Evolutionary conservation across 2,797 vertebrate species (phyloP), one percentile per base, ranked within the genome.

Genomic region (Graptemys geographica): DNA sequence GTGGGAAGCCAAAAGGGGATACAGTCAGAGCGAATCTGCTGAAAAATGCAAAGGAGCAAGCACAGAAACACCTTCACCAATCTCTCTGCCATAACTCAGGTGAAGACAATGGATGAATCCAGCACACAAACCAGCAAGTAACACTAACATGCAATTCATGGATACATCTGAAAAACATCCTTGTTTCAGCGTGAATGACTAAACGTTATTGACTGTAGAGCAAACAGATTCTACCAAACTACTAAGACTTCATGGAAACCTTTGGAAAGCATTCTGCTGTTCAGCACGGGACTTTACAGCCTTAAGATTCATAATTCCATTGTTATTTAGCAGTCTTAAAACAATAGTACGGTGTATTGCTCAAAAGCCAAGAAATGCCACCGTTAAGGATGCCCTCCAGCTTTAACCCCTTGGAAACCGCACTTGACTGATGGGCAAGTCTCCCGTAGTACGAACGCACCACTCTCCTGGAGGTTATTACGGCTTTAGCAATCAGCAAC

Each of bases 1-100:
- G 83, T 21, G 90, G 89, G 85, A 94, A 81, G 16, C 90, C 62
- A 93, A 72, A 90, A 92, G 87, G 27, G 5, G 15, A 87, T 19
- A 83, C 83, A 95, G 78, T 96, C 89, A 88, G 92, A 94, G 21
- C 72, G 74, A 96, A 95, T 92, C 90, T 94, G 91, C 91, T 92
- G 92, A 96, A 97, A 92, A 95, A 94, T 93, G 72, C 18, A 62
- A 81, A 94, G 91, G 21, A 5, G 4, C 79, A 86, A 52, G 33
- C 76, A 92, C 65, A 94, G 87, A 96, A 93, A 90, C 83, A 37
- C 37, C 31, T 88, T 33, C 23, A n/a, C 56, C 88, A 37, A 94
- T 88, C 92, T 59, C 96, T 90, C 91, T 90, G 47, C 8, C 6
- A 5, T 19, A 18, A n/a, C 65, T 69, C 65, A 18, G 33, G 65